phyloP scores from a whole-genome alignment of 2,888 invertebrate species.

The Molanna angustata region DNA sequence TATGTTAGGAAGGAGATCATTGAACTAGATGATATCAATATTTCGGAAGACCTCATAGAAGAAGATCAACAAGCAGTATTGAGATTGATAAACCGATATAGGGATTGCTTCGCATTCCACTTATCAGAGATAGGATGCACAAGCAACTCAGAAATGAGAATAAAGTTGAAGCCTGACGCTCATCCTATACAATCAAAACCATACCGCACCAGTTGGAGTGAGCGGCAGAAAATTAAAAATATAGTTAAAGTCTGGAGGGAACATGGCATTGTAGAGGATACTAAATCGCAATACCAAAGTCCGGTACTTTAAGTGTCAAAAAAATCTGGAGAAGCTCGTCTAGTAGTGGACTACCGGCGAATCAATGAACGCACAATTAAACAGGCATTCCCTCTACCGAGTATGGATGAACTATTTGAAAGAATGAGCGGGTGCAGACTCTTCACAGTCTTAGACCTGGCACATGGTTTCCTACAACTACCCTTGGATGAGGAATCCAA shows the following conservation, averaged over 20 bases:
- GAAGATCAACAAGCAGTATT: neutral
- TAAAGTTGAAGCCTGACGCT: neutral
- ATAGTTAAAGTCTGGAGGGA: neutral
- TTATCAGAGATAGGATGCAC: constrained; percentile 1
- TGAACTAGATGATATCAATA: neutral
- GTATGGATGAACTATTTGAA: neutral
- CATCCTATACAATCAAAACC: neutral
- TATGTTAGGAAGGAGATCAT: neutral
- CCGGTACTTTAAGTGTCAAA: neutral
- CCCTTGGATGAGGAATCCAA: neutral
- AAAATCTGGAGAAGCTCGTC: neutral
- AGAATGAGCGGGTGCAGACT: neutral
- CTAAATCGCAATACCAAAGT: neutral
- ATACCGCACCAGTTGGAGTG: neutral
- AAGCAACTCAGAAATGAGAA: neutral
- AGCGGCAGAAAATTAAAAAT: neutral
- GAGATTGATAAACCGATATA: neutral
- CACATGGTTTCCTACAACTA: constrained; percentile 1
- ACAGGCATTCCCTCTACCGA: neutral
- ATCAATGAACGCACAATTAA: neutral
- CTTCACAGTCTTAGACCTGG: neutral
- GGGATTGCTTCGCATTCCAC: neutral
- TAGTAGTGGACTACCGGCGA: neutral
- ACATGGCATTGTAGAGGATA: neutral
- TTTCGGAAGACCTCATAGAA: neutral